A percentile compares a stretch with the other conserved stretches of the same genome.
phyloP scores from a whole-genome alignment of 1,140 invertebrate species.

The Maconellicoccus hirsutus region DNA sequence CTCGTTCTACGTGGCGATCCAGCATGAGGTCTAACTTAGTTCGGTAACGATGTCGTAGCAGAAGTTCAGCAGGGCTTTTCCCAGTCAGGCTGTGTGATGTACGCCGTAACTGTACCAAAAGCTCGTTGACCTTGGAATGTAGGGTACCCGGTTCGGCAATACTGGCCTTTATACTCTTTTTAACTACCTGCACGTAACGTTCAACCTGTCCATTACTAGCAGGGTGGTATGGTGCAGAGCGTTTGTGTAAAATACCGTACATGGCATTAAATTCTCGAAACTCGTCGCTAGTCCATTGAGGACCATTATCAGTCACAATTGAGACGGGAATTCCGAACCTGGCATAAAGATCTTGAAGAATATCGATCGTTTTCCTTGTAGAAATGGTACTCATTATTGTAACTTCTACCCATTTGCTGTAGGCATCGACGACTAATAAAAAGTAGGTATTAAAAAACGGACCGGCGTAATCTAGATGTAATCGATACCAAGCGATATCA shows the following conservation, averaged over 20 bases:
- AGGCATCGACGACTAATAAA: slow-evolving; percentile 25
- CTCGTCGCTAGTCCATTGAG: slow-evolving; percentile 31
- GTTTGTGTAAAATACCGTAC: slow-evolving; percentile 30
- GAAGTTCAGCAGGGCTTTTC: not conserved
- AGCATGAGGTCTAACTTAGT: not conserved
- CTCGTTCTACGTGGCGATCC: too few species aligned
- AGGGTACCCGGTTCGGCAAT: not conserved
- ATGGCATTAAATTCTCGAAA: slow-evolving; percentile 30
- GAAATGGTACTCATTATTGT: slow-evolving; percentile 25
- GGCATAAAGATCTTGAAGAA: slow-evolving; percentile 28
- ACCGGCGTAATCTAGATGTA: slow-evolving; percentile 13
- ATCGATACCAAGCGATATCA: not conserved
- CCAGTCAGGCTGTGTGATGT: not conserved
- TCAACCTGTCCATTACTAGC: slow-evolving; percentile 33
- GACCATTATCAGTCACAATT: slow-evolving; percentile 32
- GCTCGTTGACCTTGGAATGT: not conserved
- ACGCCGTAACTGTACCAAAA: not conserved
- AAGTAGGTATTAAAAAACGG: slow-evolving; percentile 11
- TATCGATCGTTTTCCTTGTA: slow-evolving; percentile 25
- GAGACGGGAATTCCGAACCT: slow-evolving; percentile 29
- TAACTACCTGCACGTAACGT: slow-evolving; percentile 22
- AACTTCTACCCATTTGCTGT: slow-evolving; percentile 36
- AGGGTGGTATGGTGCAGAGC: slow-evolving; percentile 28
- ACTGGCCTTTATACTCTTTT: slow-evolving; percentile 10
- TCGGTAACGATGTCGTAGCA: not conserved